Evolutionary conservation across 1,140 invertebrate species (phyloP), one percentile per base, ranked within the genome.

Genomic region (Dendroctonus valens): DNA sequence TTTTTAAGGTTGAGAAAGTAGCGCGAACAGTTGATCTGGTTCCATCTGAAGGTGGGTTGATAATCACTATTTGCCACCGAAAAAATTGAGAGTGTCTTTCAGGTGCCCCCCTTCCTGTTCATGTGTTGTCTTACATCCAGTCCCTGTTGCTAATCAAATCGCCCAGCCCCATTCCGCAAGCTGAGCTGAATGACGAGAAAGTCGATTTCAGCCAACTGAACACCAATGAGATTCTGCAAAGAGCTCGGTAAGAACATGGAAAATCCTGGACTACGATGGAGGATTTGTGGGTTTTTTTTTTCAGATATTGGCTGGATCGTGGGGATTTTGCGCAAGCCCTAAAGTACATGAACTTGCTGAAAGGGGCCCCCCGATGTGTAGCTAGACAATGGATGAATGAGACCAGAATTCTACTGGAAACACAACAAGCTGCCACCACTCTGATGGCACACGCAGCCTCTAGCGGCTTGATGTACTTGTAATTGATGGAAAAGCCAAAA

Each of bases 61-160:
- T 48, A 1, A 48, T 11, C 5, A 48, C 7, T 48, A 48, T 14
- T 6, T n/a, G 11, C 11, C 14, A 7, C 5, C 46, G 0, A 7
- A 48, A 48, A 14, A 5, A 48, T 6, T 48, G 46, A 14, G 46
- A 48, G 14, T 59, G 11, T 40, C 15, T 53, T 60, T 53, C 53
- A 68, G 66, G 66, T 41, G 92, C 89, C n/a, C 82, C 86, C 2
- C 78, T 97, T 15, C 87, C 90, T 7, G 82, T 91, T 11, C 95
- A 94, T 79, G 81, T 96, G 59, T 80, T 97, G 5, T 97, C 95
- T 1, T 97, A 91, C 82, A 72, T 97, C 39, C 93, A 97, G 78
- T 90, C 86, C 41, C 78, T 88, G 50, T 79, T 92, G 46, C 79
- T 92, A 37, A 72, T 87, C 42, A 89, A 83, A 81, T 87, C 84